Evolutionary conservation across 2,888 invertebrate genomes (phyloP), one percentile per base, ranked within the genome.

Genomic region (Eupithecia abbreviata): DNA sequence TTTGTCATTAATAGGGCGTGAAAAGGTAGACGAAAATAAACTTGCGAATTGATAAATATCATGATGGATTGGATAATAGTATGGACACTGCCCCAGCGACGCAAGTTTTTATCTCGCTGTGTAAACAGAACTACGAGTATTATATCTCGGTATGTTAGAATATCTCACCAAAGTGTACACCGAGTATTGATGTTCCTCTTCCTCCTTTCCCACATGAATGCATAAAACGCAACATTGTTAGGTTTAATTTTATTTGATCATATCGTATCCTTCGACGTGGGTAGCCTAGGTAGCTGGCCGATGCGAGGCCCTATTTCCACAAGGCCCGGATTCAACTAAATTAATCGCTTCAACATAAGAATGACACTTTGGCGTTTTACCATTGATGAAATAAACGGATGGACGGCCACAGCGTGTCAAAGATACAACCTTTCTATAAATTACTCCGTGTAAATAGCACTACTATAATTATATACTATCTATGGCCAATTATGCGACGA

Each of bases 91-190:
- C n/a, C n/a, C 7, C 3, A n/a, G n/a, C 55, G n/a, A 55, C n/a
- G 55, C 55, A 55, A n/a, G n/a, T n/a, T n/a, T n/a, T 55, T n/a
- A 12, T n/a, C n/a, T 18, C 55, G 55, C 2, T 55, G n/a, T 55
- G 55, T n/a, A 4, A 49, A 49, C 49, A 49, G 4, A 49, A 49
- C 13, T 49, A 30, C 30, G 30, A 30, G 30, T 30, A 13, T 15
- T 15, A 15, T 51, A 6, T 15, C 15, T 51, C 15, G n/a, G 51
- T 49, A n/a, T 51, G 51, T 51, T 51, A 9, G n/a, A 58, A 30
- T 77, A 73, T 79, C 92, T 93, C 91, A 95, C 94, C 92, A 94
- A 86, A 71, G 92, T 94, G 81, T 94, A 86, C 71, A 92, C 92
- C 71, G 94, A 92, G 85, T 90, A 91, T 76, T 91, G 73, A 74